Evolutionary conservation across 2,113 vertebrate species (phyloP).

Genomic region (Ptychochromis oligacanthus): DNA sequence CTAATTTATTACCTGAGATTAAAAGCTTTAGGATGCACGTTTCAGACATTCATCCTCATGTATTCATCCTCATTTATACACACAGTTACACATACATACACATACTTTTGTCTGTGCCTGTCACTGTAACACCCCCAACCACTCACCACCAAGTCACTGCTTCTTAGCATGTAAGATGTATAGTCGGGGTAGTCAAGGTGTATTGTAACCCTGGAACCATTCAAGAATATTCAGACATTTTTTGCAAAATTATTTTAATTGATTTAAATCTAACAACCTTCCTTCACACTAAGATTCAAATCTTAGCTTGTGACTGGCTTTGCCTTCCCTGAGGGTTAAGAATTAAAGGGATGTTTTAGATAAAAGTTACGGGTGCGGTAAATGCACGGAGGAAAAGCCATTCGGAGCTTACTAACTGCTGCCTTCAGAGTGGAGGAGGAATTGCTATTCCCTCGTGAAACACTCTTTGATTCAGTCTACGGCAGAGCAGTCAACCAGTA

Average conservation of each 20-base stretch:
- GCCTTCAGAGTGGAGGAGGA: conserved; percentile 35
- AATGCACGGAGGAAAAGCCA: conserved; percentile 15
- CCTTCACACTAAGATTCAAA: neutral
- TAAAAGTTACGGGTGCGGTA: conserved; percentile 24
- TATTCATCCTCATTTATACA: neutral
- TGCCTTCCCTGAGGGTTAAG: neutral
- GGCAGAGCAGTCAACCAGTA: conserved; percentile 57
- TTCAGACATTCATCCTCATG: no score
- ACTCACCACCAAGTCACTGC: neutral
- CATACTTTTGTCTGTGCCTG: neutral
- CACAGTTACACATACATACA: neutral
- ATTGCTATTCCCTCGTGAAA: conserved; percentile 43
- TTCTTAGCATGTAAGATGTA: neutral
- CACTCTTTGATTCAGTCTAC: conserved; percentile 48
- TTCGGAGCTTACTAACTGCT: conserved; percentile 29
- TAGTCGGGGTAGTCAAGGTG: neutral
- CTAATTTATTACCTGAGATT: no score
- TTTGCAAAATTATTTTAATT: neutral
- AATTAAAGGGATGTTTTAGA: conserved; percentile 10
- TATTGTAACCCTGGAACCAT: neutral
- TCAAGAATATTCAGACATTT: neutral
- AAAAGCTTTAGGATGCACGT: no score
- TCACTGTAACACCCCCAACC: neutral
- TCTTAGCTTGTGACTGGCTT: neutral
- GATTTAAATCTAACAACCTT: neutral